phyloP scores from a whole-genome alignment of 1,140 invertebrate genomes.

The Diploscapter pachys region DNA sequence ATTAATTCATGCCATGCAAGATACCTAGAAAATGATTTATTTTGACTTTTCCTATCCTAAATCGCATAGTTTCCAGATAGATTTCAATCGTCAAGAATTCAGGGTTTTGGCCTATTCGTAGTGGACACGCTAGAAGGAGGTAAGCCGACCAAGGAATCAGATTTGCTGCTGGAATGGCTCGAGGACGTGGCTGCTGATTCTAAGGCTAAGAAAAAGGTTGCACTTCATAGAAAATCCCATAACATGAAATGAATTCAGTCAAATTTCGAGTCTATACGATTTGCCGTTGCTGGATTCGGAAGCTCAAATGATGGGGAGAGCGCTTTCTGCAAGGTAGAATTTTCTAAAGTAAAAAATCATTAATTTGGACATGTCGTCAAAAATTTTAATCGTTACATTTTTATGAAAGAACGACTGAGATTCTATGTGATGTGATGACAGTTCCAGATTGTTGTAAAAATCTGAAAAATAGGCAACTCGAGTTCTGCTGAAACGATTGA shows the following conservation, averaged over 20 bases:
- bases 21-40: background rate
- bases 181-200: constrained; percentile 33
- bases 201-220: constrained; percentile 26
- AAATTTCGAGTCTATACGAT: constrained; percentile 7
- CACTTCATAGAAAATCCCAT: background rate
- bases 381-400: background rate
- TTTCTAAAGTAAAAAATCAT: too few species aligned
- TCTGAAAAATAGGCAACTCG: too few species aligned
- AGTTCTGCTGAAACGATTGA: too few species aligned
- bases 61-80: constrained; percentile 21
- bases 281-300: constrained; percentile 19
- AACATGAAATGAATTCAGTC: background rate
- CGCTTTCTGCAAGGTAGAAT: too few species aligned
- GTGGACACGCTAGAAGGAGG: constrained; percentile 19
- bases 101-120: constrained; percentile 37
- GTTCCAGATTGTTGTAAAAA: too few species aligned
- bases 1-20: background rate
- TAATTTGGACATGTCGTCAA: background rate
- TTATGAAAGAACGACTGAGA: background rate
- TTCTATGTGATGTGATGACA: too few species aligned
- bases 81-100: constrained; percentile 24
- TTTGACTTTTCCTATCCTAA: constrained; percentile 24
- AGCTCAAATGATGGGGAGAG: too few species aligned
- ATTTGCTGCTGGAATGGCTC: constrained; percentile 42
- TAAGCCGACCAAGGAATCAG: constrained; percentile 23